Percentiles rank a stretch among this genome's conserved stretches.
phyloP scores from a whole-genome alignment of 2,113 vertebrate genomes.

The Nipponia nippon region DNA sequence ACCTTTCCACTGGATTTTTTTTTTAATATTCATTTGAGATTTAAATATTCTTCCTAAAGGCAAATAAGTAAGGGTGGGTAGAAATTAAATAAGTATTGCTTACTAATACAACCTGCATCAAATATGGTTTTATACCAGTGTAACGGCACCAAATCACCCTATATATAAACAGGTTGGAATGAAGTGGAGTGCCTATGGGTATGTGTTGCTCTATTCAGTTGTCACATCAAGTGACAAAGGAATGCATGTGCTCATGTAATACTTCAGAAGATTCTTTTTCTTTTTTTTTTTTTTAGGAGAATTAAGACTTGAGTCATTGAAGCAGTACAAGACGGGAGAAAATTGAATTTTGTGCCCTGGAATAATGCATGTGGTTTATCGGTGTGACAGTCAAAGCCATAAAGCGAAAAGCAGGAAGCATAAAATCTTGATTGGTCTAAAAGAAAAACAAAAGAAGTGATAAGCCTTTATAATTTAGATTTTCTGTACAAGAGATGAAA shows the following conservation, averaged over 20 bases:
- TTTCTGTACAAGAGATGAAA: background rate
- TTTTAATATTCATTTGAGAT: background rate
- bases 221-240: background rate
- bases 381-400: background rate
- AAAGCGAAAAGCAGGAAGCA: background rate
- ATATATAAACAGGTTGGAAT: background rate
- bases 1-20: background rate
- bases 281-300: background rate
- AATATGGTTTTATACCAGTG: background rate
- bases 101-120: background rate
- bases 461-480: constrained; percentile 8
- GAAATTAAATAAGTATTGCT: background rate
- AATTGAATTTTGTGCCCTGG: constrained; percentile 6
- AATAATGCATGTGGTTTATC: constrained; percentile 8
- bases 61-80: background rate
- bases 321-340: constrained; percentile 5
- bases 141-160: background rate
- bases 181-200: background rate
- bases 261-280: background rate
- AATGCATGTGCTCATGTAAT: background rate
- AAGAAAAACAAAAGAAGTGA: background rate
- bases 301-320: constrained; percentile 7
- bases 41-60: background rate
- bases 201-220: background rate
- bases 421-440: background rate